These are phyloP conservation scores for Excalfactoria chinensis DNA, from an alignment of 2,113 vertebrate genomes.

Conservation along the genomic window DNA sequence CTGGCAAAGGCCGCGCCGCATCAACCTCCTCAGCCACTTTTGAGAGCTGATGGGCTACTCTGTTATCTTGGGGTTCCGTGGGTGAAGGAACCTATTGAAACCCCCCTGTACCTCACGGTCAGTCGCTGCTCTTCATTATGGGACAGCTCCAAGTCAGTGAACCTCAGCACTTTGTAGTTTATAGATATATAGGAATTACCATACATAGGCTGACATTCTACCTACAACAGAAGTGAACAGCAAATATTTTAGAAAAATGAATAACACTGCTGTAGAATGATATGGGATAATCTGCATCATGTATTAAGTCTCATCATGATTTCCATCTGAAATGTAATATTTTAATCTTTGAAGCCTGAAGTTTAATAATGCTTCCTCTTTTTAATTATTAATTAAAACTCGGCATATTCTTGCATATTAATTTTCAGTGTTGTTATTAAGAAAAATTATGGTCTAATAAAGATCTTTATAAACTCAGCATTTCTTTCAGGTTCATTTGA, in stretches of 20 bases:
- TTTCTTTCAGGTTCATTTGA: not conserved
- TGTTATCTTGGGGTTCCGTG: too few relatives aligned
- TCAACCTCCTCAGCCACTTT: too few relatives aligned
- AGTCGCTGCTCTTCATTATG: too few relatives aligned
- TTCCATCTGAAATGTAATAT: not conserved
- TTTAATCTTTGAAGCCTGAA: not conserved
- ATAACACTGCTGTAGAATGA: not conserved
- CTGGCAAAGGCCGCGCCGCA: too few relatives aligned
- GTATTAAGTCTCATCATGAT: not conserved
- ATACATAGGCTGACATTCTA: not conserved
- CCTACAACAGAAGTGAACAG: not conserved
- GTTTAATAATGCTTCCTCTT: accelerated
- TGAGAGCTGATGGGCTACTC: too few relatives aligned
- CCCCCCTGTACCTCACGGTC: too few relatives aligned
- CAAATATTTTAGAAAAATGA: not conserved
- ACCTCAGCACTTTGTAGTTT: not conserved
- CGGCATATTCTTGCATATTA: not conserved
- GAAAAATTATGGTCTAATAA: not conserved
- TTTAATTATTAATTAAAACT: not conserved
- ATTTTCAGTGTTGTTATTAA: not conserved
- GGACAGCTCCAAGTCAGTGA: too few relatives aligned
- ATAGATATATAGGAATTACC: not conserved
- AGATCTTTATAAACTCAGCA: not conserved
- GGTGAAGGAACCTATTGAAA: too few relatives aligned
- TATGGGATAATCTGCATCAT: not conserved